These are phyloP conservation scores for Myopa tessellatipennis DNA, from an alignment of 2,888 invertebrate genomes.

Conservation along the genomic window DNA sequence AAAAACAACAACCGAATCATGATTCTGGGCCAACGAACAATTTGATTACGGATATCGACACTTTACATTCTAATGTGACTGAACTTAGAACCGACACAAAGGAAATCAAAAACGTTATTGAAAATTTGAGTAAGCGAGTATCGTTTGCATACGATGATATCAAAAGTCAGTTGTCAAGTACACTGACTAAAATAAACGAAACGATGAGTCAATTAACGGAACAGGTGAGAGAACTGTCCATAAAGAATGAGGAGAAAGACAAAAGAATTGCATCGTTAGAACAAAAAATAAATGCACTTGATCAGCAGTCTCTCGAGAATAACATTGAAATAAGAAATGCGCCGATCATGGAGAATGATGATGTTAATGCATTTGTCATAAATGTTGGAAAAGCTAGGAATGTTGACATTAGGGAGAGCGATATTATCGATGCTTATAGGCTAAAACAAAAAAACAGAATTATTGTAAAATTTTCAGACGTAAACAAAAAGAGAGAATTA, in stretches of 20 bases:
- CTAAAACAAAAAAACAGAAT: too few relatives aligned
- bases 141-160: constrained; percentile 1
- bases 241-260: constrained; percentile 10
- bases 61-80: not conserved
- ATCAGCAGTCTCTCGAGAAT: constrained; percentile 3
- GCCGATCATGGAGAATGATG: not conserved
- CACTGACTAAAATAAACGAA: not conserved
- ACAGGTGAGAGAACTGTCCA: not conserved
- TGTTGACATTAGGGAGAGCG: too few relatives aligned
- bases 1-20: not conserved
- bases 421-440: too few relatives aligned
- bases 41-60: not conserved
- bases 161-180: not conserved
- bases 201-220: too few relatives aligned
- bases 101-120: not conserved
- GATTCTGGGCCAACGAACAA: not conserved
- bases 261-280: not conserved
- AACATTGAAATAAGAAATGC: too few relatives aligned
- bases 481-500: not conserved
- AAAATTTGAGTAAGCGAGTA: not conserved
- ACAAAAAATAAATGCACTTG: constrained; percentile 19
- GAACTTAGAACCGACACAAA: not conserved
- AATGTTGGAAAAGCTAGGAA: not conserved
- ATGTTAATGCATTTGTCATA: not conserved
- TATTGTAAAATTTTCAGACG: too few relatives aligned